Evolutionary conservation across 2,888 invertebrate species (phyloP).

Genomic region (Selenia dentaria): DNA sequence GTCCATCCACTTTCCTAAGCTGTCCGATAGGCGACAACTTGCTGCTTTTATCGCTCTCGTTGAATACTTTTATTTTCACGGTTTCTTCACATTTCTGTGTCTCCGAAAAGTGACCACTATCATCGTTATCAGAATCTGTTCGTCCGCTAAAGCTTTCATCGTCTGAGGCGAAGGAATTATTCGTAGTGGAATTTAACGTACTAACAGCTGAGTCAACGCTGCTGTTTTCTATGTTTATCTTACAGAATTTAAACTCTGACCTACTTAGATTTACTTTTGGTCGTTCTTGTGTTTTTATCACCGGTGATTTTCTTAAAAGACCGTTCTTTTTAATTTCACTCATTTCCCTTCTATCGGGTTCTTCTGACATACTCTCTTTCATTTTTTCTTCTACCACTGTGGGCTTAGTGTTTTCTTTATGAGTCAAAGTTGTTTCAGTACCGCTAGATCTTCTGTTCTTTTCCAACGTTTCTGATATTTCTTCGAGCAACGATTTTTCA

Average conservation of each 20-base stretch:
- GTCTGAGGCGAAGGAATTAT: constrained; percentile 77
- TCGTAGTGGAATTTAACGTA: constrained; percentile 83
- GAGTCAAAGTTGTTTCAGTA: constrained; percentile 61
- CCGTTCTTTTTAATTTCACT: constrained; percentile 76
- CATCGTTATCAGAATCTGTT: constrained; percentile 86
- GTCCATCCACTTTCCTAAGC: constrained; percentile 73
- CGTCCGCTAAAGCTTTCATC: constrained; percentile 80
- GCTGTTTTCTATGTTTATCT: constrained; percentile 78
- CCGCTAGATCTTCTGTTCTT: constrained; percentile 83
- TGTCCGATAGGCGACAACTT: constrained; percentile 75
- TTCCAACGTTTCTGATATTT: constrained; percentile 89
- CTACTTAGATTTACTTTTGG: constrained; percentile 86
- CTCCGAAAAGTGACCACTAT: constrained; percentile 80
- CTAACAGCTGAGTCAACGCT: constrained; percentile 83
- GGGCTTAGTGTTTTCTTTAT: constrained; percentile 67
- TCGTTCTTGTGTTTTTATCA: constrained; percentile 87
- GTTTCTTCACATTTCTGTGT: constrained; percentile 77
- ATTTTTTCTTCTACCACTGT: constrained; percentile 75
- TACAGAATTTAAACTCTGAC: constrained; percentile 81
- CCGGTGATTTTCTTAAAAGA: constrained; percentile 84
- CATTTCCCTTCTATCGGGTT: constrained; percentile 71
- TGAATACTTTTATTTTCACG: constrained; percentile 79
- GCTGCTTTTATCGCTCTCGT: constrained; percentile 71
- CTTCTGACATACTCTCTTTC: constrained; percentile 77
- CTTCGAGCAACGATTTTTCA: constrained; percentile 89